Percentiles rank a stretch among this genome's conserved stretches.
These are phyloP conservation scores for Leptocoma aspasia DNA, from an alignment of 2,113 vertebrate genomes.

Conservation along the genomic window DNA sequence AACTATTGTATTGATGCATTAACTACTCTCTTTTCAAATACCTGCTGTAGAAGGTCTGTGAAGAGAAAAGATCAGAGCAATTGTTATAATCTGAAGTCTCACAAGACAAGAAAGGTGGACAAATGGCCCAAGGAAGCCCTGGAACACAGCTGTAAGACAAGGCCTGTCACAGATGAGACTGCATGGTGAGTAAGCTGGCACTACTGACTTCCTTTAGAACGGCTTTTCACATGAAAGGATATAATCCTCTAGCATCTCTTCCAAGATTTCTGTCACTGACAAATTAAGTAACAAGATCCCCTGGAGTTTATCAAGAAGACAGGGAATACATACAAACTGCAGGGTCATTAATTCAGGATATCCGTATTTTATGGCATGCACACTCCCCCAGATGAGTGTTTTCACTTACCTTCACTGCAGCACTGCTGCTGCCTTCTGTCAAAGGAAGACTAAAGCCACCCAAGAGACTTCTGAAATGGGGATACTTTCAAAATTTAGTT, in stretches of 20 bases:
- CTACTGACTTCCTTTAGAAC: neutral
- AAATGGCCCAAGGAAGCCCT: neutral
- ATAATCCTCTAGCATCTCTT: neutral
- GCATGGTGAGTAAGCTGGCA: neutral
- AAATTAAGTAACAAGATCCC: neutral
- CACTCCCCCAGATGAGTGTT: neutral
- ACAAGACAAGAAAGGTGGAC: neutral
- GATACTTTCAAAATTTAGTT: neutral
- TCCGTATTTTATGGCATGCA: neutral
- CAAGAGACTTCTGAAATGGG: neutral
- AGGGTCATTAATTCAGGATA: constrained; percentile 1
- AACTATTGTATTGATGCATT: neutral
- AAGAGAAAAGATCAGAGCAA: neutral
- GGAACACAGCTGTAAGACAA: neutral
- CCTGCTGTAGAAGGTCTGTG: neutral
- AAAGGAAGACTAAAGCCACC: neutral
- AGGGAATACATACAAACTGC: neutral
- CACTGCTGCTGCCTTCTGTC: neutral
- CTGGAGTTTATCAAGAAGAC: neutral
- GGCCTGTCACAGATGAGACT: neutral
- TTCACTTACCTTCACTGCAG: neutral
- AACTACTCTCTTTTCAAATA: neutral
- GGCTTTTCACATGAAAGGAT: neutral
- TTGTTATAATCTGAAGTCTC: neutral
- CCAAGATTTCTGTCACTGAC: neutral